Evolutionary conservation across 2,888 invertebrate species (phyloP), one percentile per base, ranked within the genome.

Genomic region (Anagyrus pseudococci): DNA sequence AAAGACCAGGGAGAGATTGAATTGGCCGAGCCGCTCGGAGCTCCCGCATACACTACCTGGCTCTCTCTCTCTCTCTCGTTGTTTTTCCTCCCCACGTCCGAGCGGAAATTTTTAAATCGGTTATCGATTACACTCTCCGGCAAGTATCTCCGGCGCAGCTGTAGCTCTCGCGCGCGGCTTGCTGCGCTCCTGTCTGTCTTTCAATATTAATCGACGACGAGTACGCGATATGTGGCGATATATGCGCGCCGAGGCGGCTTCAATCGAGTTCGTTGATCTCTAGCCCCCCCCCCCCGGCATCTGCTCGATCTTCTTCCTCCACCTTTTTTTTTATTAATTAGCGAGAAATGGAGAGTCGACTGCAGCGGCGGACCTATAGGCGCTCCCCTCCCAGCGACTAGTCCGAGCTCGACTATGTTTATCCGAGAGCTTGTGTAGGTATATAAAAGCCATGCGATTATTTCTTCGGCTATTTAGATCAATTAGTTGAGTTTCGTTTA

Each of bases 81-180:
- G 63, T 71, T 68, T 66, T 68, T 64, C 67, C 66, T 67, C 69
- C 67, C 68, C n/a, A 10, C 2, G 52, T 57, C 46, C 59, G 48
- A 57, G 59, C 66, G 59, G 62, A 66, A 66, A 66, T 66, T 66
- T 66, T 62, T 66, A 62, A 62, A 66, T 66, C 66, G 62, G 62
- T 59, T 66, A 66, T 66, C 62, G 66, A 66, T 62, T 62, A 59
- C 47, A 55, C 46, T 57, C 37, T 43, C 29, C 52, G 26, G 26
- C 53, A 50, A 46, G 29, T 10, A 44, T 20, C 7, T 17, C 2
- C 20, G 44, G n/a, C n/a, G n/a, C n/a, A n/a, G n/a, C n/a, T n/a
- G n/a, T n/a, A n/a, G n/a, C n/a, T n/a, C n/a, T n/a, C n/a, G n/a
- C n/a, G n/a, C n/a, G n/a, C n/a, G n/a, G n/a, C n/a, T n/a, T n/a